A percentile compares a stretch with the other conserved stretches of the same genome.
phyloP scores from a whole-genome alignment of 2,113 vertebrate species.

The Tragelaphus scriptus region DNA sequence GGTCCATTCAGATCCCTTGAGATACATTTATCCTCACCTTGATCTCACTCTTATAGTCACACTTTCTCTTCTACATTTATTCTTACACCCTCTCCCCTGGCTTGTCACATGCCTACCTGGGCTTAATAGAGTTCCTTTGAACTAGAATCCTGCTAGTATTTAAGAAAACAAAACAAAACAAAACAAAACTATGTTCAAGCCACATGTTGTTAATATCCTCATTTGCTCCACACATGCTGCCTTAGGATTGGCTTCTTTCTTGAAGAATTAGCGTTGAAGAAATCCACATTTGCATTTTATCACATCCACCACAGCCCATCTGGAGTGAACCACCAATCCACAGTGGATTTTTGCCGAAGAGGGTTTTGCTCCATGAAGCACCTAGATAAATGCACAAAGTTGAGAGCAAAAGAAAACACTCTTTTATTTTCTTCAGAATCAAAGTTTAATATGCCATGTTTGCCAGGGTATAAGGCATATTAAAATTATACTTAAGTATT shows the following conservation, averaged over 20 bases:
- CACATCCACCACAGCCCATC: not conserved
- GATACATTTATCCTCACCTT: not conserved
- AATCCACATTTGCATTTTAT: conserved; percentile 42
- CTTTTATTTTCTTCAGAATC: not conserved
- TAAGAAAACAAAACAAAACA: not conserved
- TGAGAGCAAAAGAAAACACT: not conserved
- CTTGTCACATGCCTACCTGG: not conserved
- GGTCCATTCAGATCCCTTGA: not conserved
- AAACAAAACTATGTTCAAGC: not conserved
- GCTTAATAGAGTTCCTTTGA: conserved; percentile 2
- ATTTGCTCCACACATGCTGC: not conserved
- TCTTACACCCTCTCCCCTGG: not conserved
- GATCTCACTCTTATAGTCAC: not conserved
- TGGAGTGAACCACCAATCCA: conserved; percentile 20
- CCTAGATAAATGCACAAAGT: conserved; percentile 14
- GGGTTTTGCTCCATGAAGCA: conserved; percentile 3
- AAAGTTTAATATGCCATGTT: not conserved
- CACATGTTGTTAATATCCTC: not conserved
- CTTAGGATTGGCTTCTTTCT: conserved; percentile 20
- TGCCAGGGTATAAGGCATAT: not conserved
- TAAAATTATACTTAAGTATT: not conserved
- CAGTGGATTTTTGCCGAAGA: conserved; percentile 9
- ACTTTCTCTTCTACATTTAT: not conserved
- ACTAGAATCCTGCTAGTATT: not conserved
- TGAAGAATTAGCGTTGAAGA: conserved; percentile 41